Base-by-base conservation (phyloP, 2,888 invertebrate genomes). In the Chymomyza amoena region DNA sequence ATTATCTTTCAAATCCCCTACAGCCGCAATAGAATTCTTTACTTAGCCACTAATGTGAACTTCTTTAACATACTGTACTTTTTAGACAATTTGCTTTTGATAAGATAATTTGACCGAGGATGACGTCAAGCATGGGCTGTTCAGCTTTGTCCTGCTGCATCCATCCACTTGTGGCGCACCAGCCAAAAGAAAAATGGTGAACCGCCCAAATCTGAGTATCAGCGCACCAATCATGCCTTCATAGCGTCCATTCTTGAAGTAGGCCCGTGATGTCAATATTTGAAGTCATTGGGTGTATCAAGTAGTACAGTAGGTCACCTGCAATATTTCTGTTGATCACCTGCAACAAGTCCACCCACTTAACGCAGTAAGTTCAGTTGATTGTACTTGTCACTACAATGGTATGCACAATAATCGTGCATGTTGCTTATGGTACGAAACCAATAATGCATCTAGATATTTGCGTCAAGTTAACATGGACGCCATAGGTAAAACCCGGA, bases 181-280 rank as follows among this genome's bases (percentile, higher is more conserved):
- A 91, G 87, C 83, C 94, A 93, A 87, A 93, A 94, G 91, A 95
- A 94, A 61, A 94, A 91, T 0, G 95, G 94, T 0, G 95, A 93
- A 15, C 94, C 94, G 0, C 95, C 94, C 70, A 95, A 93, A 83
- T 96, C 95, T 32, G 32, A 2, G 32, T 32, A 32, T 4, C 2
- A 32, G 32, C 7, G 32, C 32, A 32, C 32, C 32, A 32, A 32
- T 32, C 32, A 32, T 32, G 32, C 32, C 32, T 2, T 32, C 32
- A 32, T 32, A 32, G 5, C 32, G 32, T 32, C 4, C 32, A 6
- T 7, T 32, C 32, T 32, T 91, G 66, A 91, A 78, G 82, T 95
- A 95, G 1, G 95, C 95, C 95, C 95, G 95, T 0, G 94, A 94
- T 77, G 93, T 95, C 95, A 32, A 93, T 91, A 82, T 93, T 93